A percentile compares a stretch with the other conserved stretches of the same genome.
phyloP scores from a whole-genome alignment of 1,140 invertebrate species.

The Stegodyphus dumicola region DNA sequence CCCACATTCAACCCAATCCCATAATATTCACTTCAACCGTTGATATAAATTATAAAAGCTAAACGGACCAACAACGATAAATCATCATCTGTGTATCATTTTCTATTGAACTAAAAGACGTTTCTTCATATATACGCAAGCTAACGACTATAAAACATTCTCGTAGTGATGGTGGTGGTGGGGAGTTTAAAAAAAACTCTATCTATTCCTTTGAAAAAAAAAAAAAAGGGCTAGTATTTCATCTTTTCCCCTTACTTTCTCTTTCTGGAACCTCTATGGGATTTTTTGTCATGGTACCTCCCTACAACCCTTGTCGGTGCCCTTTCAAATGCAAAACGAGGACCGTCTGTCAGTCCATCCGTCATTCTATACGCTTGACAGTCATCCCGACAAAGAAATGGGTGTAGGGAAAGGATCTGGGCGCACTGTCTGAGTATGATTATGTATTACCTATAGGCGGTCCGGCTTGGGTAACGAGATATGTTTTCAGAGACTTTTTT shows the following conservation, averaged over 20 bases:
- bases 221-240: background rate
- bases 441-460: constrained; percentile 24
- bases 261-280: background rate
- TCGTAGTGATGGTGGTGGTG: no score
- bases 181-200: no score
- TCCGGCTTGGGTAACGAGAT: constrained; percentile 28
- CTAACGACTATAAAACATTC: no score
- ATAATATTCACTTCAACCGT: no score
- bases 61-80: no score
- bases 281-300: background rate
- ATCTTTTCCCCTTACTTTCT: background rate
- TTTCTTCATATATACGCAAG: no score
- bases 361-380: constrained; percentile 18
- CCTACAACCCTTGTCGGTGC: background rate
- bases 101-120: no score
- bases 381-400: constrained; percentile 19
- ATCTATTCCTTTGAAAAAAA: no score
- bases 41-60: no score
- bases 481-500: constrained; percentile 3
- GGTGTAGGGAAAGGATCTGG: no score
- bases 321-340: constrained; percentile 44
- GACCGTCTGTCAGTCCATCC: constrained; percentile 22
- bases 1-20: no score
- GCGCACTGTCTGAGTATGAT: constrained; percentile 17
- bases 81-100: no score